Conservation (phyloP, 2,113 vertebrate species). For the Monopterus albus region DNA sequence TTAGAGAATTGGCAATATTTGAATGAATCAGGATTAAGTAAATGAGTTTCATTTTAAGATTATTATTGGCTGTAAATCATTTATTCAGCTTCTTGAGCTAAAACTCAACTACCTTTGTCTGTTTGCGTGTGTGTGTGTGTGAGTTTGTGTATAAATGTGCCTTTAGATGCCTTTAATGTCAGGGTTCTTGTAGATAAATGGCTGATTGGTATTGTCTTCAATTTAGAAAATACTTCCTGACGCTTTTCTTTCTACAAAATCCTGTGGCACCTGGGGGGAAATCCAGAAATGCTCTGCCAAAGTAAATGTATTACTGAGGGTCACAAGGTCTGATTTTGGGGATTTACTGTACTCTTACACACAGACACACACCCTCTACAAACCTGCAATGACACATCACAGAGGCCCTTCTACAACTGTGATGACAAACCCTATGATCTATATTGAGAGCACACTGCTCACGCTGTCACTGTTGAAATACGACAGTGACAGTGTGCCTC, state of each 20-base stretch:
- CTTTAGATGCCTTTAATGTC: constrained; percentile 69
- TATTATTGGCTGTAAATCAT: constrained; percentile 48
- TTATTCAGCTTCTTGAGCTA: constrained; percentile 33
- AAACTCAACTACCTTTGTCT: constrained; percentile 13
- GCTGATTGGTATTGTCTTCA: constrained; percentile 80
- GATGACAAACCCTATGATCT: constrained; percentile 66
- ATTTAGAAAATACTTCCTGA: constrained; percentile 81
- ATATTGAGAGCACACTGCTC: constrained; percentile 57
- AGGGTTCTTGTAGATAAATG: constrained; percentile 79
- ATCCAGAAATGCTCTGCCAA: constrained; percentile 72
- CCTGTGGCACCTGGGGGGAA: constrained; percentile 65
- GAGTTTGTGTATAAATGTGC: constrained; percentile 19
- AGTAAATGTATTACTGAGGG: constrained; percentile 78
- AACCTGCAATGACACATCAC: constrained; percentile 22
- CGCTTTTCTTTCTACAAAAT: constrained; percentile 76
- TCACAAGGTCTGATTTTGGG: constrained; percentile 72
- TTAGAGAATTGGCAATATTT: constrained; percentile 32
- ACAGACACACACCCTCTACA: constrained; percentile 24
- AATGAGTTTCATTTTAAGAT: constrained; percentile 56
- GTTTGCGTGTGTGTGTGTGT: neutral
- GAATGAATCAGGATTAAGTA: constrained; percentile 56
- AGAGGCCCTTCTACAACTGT: constrained; percentile 34
- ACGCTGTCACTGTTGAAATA: constrained; percentile 69
- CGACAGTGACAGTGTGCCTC: constrained; percentile 68
- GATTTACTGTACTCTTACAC: constrained; percentile 68